Base-by-base conservation (phyloP, 1,140 invertebrate genomes). In the Stegodyphus mimosarum region DNA sequence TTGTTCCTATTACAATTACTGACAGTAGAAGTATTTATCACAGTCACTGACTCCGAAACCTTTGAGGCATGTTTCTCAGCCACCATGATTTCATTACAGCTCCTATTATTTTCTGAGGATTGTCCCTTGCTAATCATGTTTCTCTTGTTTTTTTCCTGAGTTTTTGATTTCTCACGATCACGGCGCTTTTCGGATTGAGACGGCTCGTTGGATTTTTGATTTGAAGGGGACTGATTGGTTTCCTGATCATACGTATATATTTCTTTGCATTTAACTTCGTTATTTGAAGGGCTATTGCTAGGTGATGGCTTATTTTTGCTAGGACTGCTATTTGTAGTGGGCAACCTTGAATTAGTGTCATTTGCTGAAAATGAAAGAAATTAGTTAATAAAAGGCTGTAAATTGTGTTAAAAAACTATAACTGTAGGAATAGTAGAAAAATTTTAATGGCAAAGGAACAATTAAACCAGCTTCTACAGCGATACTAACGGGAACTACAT, bases 111-210 rank as follows among this genome's bases (percentile, higher is more conserved):
- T 51, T 83, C 80, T 13, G 60, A 49, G n/a, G 48, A 10, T 53
- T 13, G 17, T 60, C 13, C 60, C 52, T 83, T 85, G 17, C 53
- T 71, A 7, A 17, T 64, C n/a, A 71, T 52, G 50, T 76, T 74
- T 17, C 71, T 80, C 17, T 81, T 80, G 52, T 71, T 86, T 74
- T 73, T 77, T 71, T 80, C 81, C 71, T 79, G 76, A 75, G 76
- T 79, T 81, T 67, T 86, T 4, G 50, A n/a, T 74, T 72, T 83
- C 6, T 86, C 78, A 18, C 77, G 33, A 4, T 74, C 77, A 51
- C 77, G 33, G 50, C 73, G 49, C n/a, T 67, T 73, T 18, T 74
- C 80, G 15, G 55, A 63, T 15, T 52, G 48, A 74, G 80, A 74
- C 5, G 11, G 33, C 17, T 33, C 55, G 5, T 60, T 60, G 15